Evolutionary conservation across 1,140 invertebrate species (phyloP), one percentile per base, ranked within the genome.

Genomic region (Leptoteleia sp.): DNA sequence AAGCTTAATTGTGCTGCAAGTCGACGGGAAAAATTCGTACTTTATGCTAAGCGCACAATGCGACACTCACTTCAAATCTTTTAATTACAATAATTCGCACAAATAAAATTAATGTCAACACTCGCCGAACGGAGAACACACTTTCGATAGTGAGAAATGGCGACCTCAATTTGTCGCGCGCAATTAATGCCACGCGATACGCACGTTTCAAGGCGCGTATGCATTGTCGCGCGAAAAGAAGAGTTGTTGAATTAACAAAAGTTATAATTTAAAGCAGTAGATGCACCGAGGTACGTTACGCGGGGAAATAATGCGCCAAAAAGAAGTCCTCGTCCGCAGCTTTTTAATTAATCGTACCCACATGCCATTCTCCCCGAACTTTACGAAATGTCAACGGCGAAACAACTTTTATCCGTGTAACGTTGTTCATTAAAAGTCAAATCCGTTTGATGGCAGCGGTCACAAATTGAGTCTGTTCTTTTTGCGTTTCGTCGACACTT

Each of bases 201-300:
- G 31, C 15, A 22, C 22, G 33, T 54, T 48, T n/a, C 33, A 50
- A 59, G 25, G 35, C 43, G 22, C 12, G 38, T 7, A 25, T 13
- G 40, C 40, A 67, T 55, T 67, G 40, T 45, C 22, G 42, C 15
- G 12, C 22, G 22, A 6, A 55, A 55, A 35, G 16, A 67, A 43
- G 25, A 35, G 67, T 19, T 38, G 67, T 62, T 71, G 55, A 61
- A 61, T 71, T 42, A 62, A 62, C 55, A 71, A 47, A 62, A 71
- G 67, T 71, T 71, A 71, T 61, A 71, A 71, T 71, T 71, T 71
- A 61, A 55, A 71, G 27, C 45, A n/a, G 50, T 29, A 16, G 37
- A 33, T 25, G 57, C 42, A 13, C 29, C 5, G 17, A 45, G 42
- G 35, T 25, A 17, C 48, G 16, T 43, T 35, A 35, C 42, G 13